Conservation (phyloP, 1,140 invertebrate genomes). For the Charaxes varanes region DNA sequence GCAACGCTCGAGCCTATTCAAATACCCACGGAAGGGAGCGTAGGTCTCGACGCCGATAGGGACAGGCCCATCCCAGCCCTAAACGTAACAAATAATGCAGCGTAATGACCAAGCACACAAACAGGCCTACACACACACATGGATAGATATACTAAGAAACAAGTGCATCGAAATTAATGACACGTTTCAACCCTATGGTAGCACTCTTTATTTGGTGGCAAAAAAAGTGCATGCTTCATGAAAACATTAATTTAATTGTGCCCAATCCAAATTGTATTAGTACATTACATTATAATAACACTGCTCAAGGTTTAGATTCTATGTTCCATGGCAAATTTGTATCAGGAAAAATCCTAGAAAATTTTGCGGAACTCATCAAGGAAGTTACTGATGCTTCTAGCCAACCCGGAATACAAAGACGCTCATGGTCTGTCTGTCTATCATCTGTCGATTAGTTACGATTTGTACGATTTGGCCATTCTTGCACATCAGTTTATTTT, state of each 20-base stretch:
- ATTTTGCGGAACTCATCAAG: no score
- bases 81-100: slow-evolving; percentile 60
- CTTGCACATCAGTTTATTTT: no score
- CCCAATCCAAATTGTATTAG: no score
- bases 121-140: slow-evolving; percentile 28
- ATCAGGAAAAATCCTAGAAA: no score
- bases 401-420: no score
- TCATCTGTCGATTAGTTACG: no score
- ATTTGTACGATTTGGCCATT: no score
- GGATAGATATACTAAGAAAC: slow-evolving; percentile 28
- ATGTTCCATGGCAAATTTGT: no score
- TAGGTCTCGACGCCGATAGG: slow-evolving; percentile 51
- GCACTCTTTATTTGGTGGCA: slow-evolving; percentile 19
- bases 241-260: slow-evolving; percentile 12
- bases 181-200: slow-evolving; percentile 39
- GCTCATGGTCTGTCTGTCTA: no score
- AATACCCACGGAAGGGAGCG: slow-evolving; percentile 62
- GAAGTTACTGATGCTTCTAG: no score
- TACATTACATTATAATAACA: no score
- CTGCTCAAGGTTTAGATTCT: no score
- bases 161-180: slow-evolving; percentile 65
- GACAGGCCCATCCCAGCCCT: slow-evolving; percentile 59
- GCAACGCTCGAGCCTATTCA: slow-evolving; percentile 64
- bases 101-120: slow-evolving; percentile 51
- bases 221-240: slow-evolving; percentile 14